Base-by-base conservation (phyloP, 2,797 vertebrate species). In the Bucorvus abyssinicus region DNA sequence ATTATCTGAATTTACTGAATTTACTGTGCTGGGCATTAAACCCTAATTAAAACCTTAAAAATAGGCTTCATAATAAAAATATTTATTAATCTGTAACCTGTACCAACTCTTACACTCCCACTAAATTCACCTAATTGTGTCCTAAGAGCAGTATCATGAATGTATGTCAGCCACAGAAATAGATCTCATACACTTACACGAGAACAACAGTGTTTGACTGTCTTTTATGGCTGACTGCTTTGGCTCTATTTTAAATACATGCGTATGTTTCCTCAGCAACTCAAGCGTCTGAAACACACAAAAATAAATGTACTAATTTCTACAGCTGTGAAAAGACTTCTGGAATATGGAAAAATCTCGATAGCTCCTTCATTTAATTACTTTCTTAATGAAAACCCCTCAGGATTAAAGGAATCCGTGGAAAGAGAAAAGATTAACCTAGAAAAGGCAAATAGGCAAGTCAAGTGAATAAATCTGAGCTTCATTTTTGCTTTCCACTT, bases 1-100 rank as follows among this genome's bases (percentile, higher is more conserved):
- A n/a, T 94, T 94, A 90, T 52, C 53, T 90, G 59, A 91, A 82
- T 29, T 60, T 76, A 56, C n/a, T n/a, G 21, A 86, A 65, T 89
- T 87, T 75, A 84, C 55, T 76, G 12, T 59, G 29, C 5, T 36
- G 42, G 44, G 21, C 5, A 16, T 88, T 73, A 86, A 94, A 86
- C 40, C 17, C 30, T 44, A 74, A 53, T 11, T 50, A 71, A 86
- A 60, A 63, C 30, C 14, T 69, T 90, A 52, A 82, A 93, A 87
- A 87, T 20, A 57, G 9, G 29, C 52, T 79, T 81, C 15, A 12
- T 50, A 67, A 93, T 79, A 74, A 84, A 93, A 84, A 47, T 23
- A 55, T 24, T 70, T 81, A 69, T 45, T 87, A 47, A 80, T 55
- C 73, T 69, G 22, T 63, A 88, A 73, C 40, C 23, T 81, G 45